These are phyloP conservation scores for Sphyrna mokarran DNA, from an alignment of 2,113 vertebrate genomes.

Conservation along the genomic window DNA sequence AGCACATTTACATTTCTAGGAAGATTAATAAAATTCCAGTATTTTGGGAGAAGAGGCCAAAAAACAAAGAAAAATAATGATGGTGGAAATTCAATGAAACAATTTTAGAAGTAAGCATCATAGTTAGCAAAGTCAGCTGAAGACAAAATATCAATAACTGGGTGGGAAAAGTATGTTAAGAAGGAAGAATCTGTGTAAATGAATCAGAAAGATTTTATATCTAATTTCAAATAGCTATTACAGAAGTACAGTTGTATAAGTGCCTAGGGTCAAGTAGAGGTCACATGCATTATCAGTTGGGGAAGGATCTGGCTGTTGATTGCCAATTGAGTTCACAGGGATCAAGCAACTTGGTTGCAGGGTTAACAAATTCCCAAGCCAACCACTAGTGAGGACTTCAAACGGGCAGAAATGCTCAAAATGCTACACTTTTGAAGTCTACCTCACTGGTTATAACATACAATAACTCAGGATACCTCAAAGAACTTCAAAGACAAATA, in stretches of 20 bases:
- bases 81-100: not conserved
- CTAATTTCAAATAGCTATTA: not conserved
- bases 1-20: not conserved
- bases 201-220: not conserved
- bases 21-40: not conserved
- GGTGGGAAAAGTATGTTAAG: not conserved
- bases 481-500: not conserved
- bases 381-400: not conserved
- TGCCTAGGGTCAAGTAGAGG: not conserved
- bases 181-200: not conserved
- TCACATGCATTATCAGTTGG: not conserved
- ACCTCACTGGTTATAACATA: not conserved
- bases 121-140: not conserved
- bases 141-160: not conserved
- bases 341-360: not conserved
- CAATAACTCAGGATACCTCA: not conserved
- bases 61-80: not conserved
- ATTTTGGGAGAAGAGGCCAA: not conserved
- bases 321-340: not conserved
- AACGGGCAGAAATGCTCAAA: not conserved
- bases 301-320: not conserved
- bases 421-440: slow-evolving; percentile 15
- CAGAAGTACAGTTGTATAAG: not conserved
- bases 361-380: not conserved
- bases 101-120: not conserved